phyloP scores from a whole-genome alignment of 1,140 invertebrate species.

The Tetramorium alpestre region DNA sequence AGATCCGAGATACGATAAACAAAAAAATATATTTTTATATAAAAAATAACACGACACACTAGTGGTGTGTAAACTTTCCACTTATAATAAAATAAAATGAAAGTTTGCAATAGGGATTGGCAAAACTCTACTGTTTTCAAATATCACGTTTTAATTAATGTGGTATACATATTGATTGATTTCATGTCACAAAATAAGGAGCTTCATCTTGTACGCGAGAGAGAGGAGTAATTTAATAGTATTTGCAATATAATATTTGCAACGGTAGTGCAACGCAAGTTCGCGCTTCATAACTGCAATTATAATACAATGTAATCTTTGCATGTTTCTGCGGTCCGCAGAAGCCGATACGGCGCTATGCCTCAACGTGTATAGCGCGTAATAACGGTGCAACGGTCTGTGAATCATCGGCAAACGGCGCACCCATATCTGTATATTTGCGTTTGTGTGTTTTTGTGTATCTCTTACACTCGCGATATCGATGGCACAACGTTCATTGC shows the following conservation, averaged over 20 bases:
- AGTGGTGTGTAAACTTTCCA: neutral
- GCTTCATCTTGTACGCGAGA: no score
- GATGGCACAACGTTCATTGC: conserved; percentile 51
- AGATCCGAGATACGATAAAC: conserved; percentile 2
- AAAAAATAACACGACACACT: conserved; percentile 1
- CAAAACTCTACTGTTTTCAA: neutral
- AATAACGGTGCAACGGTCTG: conserved; percentile 68
- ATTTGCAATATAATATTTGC: neutral
- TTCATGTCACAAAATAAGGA: neutral
- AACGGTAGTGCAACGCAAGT: neutral
- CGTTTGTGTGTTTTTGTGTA: conserved; percentile 65
- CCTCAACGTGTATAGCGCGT: conserved; percentile 15
- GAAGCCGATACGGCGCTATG: neutral
- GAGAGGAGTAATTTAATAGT: neutral
- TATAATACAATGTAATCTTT: conserved; percentile 2
- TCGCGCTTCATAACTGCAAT: neutral
- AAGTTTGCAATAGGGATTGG: neutral
- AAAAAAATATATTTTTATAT: neutral
- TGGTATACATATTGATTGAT: neutral
- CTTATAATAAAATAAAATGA: neutral
- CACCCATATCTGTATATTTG: conserved; percentile 63
- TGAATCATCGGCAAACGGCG: conserved; percentile 74
- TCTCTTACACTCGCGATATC: conserved; percentile 56
- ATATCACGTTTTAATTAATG: neutral
- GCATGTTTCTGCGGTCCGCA: conserved; percentile 15